A percentile compares a stretch with the other conserved stretches of the same genome.
phyloP scores from a whole-genome alignment of 2,797 vertebrate species.

The Gambusia yucatana region DNA sequence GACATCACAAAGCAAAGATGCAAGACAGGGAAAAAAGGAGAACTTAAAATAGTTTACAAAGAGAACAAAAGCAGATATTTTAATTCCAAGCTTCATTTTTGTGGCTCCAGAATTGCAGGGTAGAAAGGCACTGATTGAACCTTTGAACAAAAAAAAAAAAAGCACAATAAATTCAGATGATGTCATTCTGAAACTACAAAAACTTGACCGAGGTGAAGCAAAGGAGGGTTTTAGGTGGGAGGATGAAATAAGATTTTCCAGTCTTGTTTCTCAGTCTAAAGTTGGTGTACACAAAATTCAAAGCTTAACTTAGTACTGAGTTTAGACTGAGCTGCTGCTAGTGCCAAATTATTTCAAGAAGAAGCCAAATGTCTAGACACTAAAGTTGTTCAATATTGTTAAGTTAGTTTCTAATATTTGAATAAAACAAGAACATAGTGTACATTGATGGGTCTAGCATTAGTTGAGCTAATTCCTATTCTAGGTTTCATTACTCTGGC shows the following conservation, averaged over 20 bases:
- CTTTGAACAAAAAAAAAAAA: conserved; percentile 15
- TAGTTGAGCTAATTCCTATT: not conserved
- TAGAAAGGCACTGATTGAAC: conserved; percentile 16
- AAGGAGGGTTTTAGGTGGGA: conserved; percentile 26
- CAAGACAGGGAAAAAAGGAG: conserved; percentile 3
- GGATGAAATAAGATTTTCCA: conserved; percentile 18
- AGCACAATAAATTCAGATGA: conserved; percentile 14
- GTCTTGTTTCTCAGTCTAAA: conserved; percentile 30
- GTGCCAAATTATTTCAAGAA: conserved; percentile 16
- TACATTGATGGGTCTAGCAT: not conserved
- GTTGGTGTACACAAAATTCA: conserved; percentile 24
- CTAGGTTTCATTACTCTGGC: not conserved
- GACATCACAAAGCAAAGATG: conserved; percentile 5
- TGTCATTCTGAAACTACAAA: conserved; percentile 14
- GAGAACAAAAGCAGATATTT: conserved; percentile 21
- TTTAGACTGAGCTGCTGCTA: conserved; percentile 11
- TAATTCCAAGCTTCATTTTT: conserved; percentile 21
- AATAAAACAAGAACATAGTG: not conserved
- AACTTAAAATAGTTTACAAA: conserved; percentile 23
- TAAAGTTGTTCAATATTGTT: not conserved
- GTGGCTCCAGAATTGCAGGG: not conserved
- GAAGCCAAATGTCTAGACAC: not conserved
- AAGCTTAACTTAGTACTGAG: conserved; percentile 24
- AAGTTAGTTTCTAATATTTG: not conserved
- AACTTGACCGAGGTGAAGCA: conserved; percentile 5